Evolutionary conservation across 2,113 vertebrate genomes (phyloP).

Genomic region (Nothoprocta pentlandii): DNA sequence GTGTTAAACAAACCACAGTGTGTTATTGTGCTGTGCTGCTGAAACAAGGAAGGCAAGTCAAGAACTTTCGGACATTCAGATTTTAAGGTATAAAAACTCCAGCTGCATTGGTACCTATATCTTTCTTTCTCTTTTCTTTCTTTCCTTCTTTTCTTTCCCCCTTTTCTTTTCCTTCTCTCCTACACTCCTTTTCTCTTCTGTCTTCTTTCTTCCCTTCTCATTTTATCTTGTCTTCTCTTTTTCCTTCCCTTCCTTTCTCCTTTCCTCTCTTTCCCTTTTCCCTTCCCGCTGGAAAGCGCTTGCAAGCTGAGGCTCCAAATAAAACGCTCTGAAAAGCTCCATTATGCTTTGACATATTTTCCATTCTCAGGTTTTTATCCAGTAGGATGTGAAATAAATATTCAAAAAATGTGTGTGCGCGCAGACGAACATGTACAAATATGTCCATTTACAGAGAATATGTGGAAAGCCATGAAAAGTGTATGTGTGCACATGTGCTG

Average conservation of each 20-base stretch:
- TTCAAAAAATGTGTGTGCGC: neutral
- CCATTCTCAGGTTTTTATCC: neutral
- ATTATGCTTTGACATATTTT: neutral
- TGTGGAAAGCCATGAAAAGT: neutral
- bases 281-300: neutral
- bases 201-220: no score
- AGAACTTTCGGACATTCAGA: slow-evolving; percentile 32
- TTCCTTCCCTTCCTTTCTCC: neutral
- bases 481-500: neutral
- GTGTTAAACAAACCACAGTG: slow-evolving; percentile 48
- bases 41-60: slow-evolving; percentile 30
- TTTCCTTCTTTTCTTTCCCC: neutral
- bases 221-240: neutral
- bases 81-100: slow-evolving; percentile 45
- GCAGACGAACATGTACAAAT: neutral
- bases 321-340: neutral
- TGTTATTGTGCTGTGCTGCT: slow-evolving; percentile 39
- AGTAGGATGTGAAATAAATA: neutral
- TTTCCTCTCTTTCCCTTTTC: neutral
- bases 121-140: neutral
- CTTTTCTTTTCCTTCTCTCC: neutral
- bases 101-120: neutral
- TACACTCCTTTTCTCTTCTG: no score
- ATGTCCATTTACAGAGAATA: rapidly evolving
- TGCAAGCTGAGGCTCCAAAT: neutral